A percentile compares a stretch with the other conserved stretches of the same genome.
Evolutionary conservation across 2,113 vertebrate genomes (phyloP).

Genomic region (Budorcas taxicolor): DNA sequence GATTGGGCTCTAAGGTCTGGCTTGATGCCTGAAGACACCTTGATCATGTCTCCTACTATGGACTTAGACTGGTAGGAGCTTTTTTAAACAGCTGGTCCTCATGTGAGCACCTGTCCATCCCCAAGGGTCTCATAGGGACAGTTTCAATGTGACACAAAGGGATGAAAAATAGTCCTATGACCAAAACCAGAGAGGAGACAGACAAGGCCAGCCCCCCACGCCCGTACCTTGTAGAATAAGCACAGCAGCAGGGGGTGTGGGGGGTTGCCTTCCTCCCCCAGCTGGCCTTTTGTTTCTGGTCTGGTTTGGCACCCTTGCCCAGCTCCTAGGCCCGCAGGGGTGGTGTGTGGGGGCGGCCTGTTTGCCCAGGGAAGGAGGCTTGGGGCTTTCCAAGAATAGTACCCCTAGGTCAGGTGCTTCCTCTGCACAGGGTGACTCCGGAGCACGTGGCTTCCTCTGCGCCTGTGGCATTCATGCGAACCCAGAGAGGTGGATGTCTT

Average conservation of each 20-base stretch:
- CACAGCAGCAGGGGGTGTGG: not conserved
- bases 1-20: not conserved
- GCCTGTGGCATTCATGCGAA: not conserved
- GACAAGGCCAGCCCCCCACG: not conserved
- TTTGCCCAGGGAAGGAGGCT: constrained; percentile 35
- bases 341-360: not conserved
- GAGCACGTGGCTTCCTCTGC: not conserved
- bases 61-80: not conserved
- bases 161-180: not conserved
- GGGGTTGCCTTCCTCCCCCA: not conserved
- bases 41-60: not conserved
- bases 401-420: not conserved
- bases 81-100: not conserved
- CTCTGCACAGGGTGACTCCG: not conserved
- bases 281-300: not conserved
- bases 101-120: not conserved
- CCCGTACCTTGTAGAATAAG: not conserved
- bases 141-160: not conserved
- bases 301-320: not conserved
- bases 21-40: not conserved
- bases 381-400: constrained; percentile 56
- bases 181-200: not conserved
- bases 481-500: not conserved
- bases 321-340: not conserved
- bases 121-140: not conserved